Conservation (phyloP, 2,113 vertebrate species). For the Pangasianodon gigas region DNA sequence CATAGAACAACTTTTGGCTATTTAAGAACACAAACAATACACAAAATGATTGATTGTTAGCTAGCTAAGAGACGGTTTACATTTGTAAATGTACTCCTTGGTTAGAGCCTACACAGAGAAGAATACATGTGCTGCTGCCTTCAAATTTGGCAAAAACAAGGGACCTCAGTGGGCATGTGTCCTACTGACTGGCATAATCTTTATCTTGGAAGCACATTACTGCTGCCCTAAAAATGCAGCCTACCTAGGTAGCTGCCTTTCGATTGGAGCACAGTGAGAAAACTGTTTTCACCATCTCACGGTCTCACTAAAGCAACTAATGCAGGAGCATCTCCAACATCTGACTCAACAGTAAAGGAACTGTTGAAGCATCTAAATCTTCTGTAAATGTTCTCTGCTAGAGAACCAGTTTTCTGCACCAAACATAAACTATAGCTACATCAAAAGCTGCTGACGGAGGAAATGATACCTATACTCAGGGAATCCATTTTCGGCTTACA, state of each 20-base stretch:
- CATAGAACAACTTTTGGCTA: neutral
- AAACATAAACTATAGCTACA: conserved; percentile 20
- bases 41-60: neutral
- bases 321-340: neutral
- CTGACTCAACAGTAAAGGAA: neutral
- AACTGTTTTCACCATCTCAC: neutral
- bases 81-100: neutral
- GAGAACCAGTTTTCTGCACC: neutral
- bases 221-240: neutral
- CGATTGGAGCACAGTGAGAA: neutral
- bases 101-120: neutral
- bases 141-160: neutral
- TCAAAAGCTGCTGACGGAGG: neutral
- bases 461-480: neutral
- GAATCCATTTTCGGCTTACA: conserved; percentile 12
- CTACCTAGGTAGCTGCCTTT: neutral
- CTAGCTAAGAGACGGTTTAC: neutral
- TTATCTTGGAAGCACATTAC: neutral
- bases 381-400: conserved; percentile 15
- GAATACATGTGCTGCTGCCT: neutral
- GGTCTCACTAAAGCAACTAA: neutral
- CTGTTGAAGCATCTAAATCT: neutral
- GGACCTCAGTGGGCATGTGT: neutral
- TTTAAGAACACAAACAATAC: neutral
- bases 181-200: neutral